Evolutionary conservation across 2,113 vertebrate species (phyloP).

Genomic region (Epinephelus lanceolatus): DNA sequence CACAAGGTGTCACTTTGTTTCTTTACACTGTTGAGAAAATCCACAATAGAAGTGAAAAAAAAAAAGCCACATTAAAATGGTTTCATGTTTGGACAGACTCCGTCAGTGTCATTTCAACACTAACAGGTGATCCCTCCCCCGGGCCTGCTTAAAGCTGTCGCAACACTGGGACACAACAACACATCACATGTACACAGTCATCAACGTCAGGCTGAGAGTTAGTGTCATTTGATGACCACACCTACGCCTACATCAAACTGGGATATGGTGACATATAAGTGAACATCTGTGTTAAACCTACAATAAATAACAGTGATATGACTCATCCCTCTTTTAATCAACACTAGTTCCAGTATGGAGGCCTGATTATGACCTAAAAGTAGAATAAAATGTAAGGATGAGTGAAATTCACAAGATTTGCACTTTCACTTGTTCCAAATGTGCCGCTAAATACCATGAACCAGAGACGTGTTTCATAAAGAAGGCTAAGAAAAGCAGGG

Average conservation of each 20-base stretch:
- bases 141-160: conserved; percentile 19
- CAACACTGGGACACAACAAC: conserved; percentile 36
- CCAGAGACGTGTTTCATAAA: conserved; percentile 37
- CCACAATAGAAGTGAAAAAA: conserved; percentile 39
- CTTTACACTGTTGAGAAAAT: conserved; percentile 34
- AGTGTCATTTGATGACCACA: neutral
- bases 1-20: conserved; percentile 34
- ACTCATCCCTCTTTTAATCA: neutral
- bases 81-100: conserved; percentile 33
- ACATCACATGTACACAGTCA: conserved; percentile 45
- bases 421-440: conserved; percentile 10
- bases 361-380: conserved; percentile 2
- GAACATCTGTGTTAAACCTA: conserved; percentile 38
- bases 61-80: conserved; percentile 21
- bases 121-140: neutral
- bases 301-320: conserved; percentile 17
- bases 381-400: conserved; percentile 12
- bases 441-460: neutral
- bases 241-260: conserved; percentile 18
- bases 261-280: conserved; percentile 20
- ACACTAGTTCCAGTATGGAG: neutral
- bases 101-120: conserved; percentile 17
- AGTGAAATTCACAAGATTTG: conserved; percentile 3
- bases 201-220: conserved; percentile 18
- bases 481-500: neutral